Percentiles rank a stretch among this genome's conserved stretches.
These are phyloP conservation scores for Lordiphosa stackelbergi DNA, from an alignment of 1,140 invertebrate genomes.

Conservation along the genomic window DNA sequence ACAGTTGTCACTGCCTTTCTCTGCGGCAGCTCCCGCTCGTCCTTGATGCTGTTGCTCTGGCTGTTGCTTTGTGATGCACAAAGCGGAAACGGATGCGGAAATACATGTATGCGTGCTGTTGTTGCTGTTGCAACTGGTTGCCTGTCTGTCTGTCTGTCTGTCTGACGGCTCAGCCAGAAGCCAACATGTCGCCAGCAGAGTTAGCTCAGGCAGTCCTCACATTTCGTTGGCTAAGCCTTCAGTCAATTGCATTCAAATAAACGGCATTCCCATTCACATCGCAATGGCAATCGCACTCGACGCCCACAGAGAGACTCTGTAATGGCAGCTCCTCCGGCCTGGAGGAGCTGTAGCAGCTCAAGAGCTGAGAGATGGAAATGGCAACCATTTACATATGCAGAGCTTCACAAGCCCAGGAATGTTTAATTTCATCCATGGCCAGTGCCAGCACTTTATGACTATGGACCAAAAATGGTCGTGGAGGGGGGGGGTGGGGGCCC, in stretches of 20 bases:
- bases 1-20: conserved; percentile 54
- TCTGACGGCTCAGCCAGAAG: conserved; percentile 59
- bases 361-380: conserved; percentile 20
- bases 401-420: conserved; percentile 43
- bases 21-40: not conserved
- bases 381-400: conserved; percentile 50
- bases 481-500: conserved; percentile 20
- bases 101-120: conserved; percentile 67
- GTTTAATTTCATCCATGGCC: conserved; percentile 63
- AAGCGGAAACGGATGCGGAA: conserved; percentile 71
- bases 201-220: conserved; percentile 56
- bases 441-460: conserved; percentile 51
- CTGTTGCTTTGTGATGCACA: conserved; percentile 63
- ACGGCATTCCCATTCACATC: conserved; percentile 20
- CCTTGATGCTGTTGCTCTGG: conserved; percentile 18
- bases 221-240: conserved; percentile 62
- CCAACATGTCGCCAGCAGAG: conserved; percentile 69
- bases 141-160: conserved; percentile 11
- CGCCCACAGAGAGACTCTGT: conserved; percentile 27
- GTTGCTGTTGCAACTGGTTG: conserved; percentile 41
- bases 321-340: conserved; percentile 16
- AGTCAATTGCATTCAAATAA: conserved; percentile 74
- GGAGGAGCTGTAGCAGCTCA: not conserved
- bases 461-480: conserved; percentile 21
- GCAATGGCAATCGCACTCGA: conserved; percentile 4